Base-by-base conservation (phyloP, 2,797 vertebrate species). In the Alfaro cultratus region DNA sequence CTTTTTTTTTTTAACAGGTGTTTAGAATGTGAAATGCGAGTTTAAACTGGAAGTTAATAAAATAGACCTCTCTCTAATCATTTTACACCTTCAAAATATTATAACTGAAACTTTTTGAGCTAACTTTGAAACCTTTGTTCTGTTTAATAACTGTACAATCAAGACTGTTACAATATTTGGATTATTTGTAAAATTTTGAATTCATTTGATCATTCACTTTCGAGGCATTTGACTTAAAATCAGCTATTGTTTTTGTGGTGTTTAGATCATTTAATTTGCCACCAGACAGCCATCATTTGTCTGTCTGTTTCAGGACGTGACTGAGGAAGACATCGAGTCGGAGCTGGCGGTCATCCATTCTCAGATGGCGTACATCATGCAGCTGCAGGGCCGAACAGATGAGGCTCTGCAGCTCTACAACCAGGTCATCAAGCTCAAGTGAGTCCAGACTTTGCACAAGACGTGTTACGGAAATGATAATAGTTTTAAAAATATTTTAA, bases 401-500 rank as follows among this genome's bases (percentile, higher is more conserved):
- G 97, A 99, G 13, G 98, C 98, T 4, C 92, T 99, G 83, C 98
- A 99, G 90, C 97, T 99, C 86, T 99, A 99, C 95, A 99, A 99
- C 95, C 99, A 99, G 94, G 98, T 99, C 90, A 98, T 99, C 90
- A 99, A 99, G 90, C 94, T 99, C 81, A 99, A 99, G 98, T 99
- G 92, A 96, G 97, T 85, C 2, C 7, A 21, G 12, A 43, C 26
- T 41, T 10, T 1, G 18, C 71, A n/a, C 0, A n/a, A 8, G 21
- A 36, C n/a, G 16, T 31, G 23, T 23, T 39, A 21, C 1, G 11
- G 62, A 67, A 67, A 67, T 34, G 21, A 9, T 23, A 51, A 23
- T 9, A 51, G 21, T 9, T 21, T 51, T 23, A 51, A 23, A 51
- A 51, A 51, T 51, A 51, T 51, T 51, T 51, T 51, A 23, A 23